Evolutionary conservation across 2,797 vertebrate species (phyloP).

Genomic region (Danio kyathit): DNA sequence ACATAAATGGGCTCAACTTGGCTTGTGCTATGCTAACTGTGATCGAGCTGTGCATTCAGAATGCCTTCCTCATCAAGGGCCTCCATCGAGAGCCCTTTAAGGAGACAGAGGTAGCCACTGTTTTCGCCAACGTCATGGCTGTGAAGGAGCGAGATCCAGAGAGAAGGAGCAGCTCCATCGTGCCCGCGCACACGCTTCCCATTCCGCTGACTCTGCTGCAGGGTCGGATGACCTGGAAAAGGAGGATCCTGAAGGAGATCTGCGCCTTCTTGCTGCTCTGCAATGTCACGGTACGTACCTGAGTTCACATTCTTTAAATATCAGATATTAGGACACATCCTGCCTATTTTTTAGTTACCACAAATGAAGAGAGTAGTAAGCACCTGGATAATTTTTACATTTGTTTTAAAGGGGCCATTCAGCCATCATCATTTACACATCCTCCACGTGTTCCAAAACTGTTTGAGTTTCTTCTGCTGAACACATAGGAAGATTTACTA

Average conservation of each 20-base stretch:
- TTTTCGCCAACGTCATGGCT: constrained; percentile 69
- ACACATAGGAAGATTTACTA: too few relatives aligned
- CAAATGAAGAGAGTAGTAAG: background rate
- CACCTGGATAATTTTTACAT: background rate
- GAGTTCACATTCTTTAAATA: background rate
- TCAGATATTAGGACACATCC: background rate
- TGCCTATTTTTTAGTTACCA: background rate
- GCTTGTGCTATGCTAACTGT: constrained; percentile 85
- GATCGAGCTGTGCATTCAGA: constrained; percentile 91
- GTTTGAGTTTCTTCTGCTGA: too few relatives aligned
- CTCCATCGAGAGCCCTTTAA: constrained; percentile 87
- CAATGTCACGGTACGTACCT: constrained; percentile 88
- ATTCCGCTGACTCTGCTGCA: background rate
- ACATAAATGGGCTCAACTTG: constrained; percentile 83
- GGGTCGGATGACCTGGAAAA: constrained; percentile 81
- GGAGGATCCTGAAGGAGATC: constrained; percentile 88
- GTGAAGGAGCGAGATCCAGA: constrained; percentile 46
- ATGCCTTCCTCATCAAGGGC: constrained; percentile 93
- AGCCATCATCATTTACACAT: too few relatives aligned
- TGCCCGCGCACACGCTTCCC: constrained; percentile 33
- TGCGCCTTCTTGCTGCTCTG: constrained; percentile 87
- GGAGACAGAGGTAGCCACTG: constrained; percentile 62
- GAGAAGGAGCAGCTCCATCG: constrained; percentile 44
- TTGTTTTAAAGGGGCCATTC: background rate
- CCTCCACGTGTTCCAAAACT: too few relatives aligned